Conservation (phyloP, 2,113 vertebrate species). For the Colius striatus region DNA sequence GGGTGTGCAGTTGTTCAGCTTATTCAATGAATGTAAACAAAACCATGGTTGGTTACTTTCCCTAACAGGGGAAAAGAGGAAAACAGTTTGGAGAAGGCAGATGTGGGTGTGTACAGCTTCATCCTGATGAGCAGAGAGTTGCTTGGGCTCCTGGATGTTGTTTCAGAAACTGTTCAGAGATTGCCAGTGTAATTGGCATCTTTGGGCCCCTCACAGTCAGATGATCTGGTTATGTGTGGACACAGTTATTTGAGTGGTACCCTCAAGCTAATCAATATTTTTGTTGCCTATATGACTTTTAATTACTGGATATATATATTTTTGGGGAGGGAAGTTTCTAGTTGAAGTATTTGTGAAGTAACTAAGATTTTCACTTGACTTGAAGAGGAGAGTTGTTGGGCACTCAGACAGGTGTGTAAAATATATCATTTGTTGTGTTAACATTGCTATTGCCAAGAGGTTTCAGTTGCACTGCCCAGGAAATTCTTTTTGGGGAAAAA, state of each 20-base stretch:
- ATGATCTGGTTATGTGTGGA: neutral
- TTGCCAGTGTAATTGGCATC: neutral
- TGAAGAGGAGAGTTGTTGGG: neutral
- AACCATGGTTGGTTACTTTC: neutral
- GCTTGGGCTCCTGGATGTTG: accelerated
- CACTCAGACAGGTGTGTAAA: slow-evolving; percentile 4
- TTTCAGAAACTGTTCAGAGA: neutral
- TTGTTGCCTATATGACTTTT: neutral
- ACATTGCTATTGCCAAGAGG: neutral
- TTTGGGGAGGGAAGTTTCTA: neutral
- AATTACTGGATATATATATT: neutral
- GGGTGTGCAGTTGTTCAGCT: neutral
- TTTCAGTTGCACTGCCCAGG: neutral
- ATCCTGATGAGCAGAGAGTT: neutral
- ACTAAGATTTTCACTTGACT: neutral
- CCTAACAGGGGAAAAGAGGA: neutral
- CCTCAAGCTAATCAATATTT: neutral
- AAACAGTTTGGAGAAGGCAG: neutral
- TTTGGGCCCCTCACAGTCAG: neutral
- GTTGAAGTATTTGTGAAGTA: neutral
- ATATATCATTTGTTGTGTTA: neutral
- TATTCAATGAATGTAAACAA: neutral
- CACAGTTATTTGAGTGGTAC: neutral
- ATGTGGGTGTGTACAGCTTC: neutral
- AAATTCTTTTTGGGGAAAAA: neutral